These are phyloP conservation scores for Syrrhaptes paradoxus DNA, from an alignment of 2,113 vertebrate genomes.

Conservation along the genomic window DNA sequence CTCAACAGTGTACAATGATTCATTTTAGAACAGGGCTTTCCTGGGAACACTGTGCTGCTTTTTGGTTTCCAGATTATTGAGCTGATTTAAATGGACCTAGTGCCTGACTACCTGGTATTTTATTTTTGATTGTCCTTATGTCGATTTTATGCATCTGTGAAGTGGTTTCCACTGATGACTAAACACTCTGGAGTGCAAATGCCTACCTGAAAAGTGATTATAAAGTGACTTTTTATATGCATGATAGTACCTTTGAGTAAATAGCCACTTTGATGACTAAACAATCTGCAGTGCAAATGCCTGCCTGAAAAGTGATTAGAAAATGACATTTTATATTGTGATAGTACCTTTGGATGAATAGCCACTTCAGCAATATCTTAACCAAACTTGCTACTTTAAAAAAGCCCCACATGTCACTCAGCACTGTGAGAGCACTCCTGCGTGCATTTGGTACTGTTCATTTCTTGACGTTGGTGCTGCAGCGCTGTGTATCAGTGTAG, in stretches of 20 bases:
- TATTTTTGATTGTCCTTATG: background rate
- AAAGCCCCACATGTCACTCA: accelerated
- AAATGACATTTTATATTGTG: background rate
- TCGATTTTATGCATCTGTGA: background rate
- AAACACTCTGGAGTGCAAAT: background rate
- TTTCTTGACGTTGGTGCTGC: background rate
- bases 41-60: background rate
- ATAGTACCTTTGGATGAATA: background rate
- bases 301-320: background rate
- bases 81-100: background rate
- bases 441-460: background rate
- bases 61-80: background rate
- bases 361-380: background rate
- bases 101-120: background rate
- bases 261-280: conserved; percentile 6
- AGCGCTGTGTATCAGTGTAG: background rate
- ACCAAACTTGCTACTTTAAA: background rate
- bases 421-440: background rate
- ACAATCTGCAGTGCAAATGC: background rate
- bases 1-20: background rate
- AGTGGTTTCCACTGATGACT: conserved; percentile 19
- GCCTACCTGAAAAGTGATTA: background rate
- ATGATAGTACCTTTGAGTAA: background rate
- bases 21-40: background rate
- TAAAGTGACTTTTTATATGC: background rate